Evolutionary conservation across 1,140 invertebrate species (phyloP).

Genomic region (Drosophila willistoni): DNA sequence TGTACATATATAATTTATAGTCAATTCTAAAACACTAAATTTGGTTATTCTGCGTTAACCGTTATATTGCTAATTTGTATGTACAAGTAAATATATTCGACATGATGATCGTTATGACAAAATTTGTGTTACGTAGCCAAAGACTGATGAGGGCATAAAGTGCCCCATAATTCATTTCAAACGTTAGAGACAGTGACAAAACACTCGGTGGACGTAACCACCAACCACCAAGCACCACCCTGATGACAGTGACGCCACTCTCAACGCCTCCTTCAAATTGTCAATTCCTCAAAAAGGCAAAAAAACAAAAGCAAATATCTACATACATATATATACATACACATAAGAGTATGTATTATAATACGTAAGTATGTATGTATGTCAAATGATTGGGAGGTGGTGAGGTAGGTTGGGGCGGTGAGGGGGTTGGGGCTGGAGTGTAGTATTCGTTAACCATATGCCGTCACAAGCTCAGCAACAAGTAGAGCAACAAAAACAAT

Average conservation of each 20-base stretch:
- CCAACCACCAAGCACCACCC: not conserved
- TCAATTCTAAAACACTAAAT: too few species aligned
- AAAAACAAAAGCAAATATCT: not conserved
- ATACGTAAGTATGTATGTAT: not conserved
- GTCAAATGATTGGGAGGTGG: too few species aligned
- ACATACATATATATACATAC: not conserved
- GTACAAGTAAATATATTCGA: not conserved
- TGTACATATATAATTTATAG: too few species aligned
- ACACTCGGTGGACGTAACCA: not conserved
- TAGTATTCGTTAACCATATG: constrained; percentile 13
- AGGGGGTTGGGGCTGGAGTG: too few species aligned
- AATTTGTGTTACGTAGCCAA: not conserved
- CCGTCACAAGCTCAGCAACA: constrained; percentile 44
- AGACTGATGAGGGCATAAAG: not conserved
- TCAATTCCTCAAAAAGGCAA: not conserved
- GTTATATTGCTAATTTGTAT: too few species aligned
- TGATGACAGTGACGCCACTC: constrained; percentile 7
- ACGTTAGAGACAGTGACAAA: not conserved
- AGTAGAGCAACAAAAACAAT: constrained; percentile 22
- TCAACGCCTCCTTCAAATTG: constrained; percentile 3
- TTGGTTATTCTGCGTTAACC: too few species aligned
- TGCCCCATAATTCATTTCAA: not conserved
- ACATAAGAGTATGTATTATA: not conserved
- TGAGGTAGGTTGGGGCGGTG: too few species aligned
- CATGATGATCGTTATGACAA: not conserved